Evolutionary conservation across 2,113 vertebrate genomes (phyloP).

Genomic region (Chascanopsetta lugubris): DNA sequence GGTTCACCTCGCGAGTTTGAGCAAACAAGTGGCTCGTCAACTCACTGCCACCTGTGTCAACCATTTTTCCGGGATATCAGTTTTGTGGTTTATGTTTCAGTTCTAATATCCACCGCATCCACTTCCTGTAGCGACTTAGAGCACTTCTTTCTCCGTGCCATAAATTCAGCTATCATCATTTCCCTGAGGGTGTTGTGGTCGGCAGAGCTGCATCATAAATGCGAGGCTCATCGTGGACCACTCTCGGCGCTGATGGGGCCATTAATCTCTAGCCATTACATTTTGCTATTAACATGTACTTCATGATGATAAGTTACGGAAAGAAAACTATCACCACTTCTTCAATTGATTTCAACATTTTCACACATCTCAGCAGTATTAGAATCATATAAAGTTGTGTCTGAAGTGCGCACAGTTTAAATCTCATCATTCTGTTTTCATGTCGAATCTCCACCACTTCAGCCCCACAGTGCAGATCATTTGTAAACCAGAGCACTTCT

Average conservation of each 20-base stretch:
- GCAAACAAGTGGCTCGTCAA: too few species aligned
- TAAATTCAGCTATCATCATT: neutral
- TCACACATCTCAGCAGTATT: too few species aligned
- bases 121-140: too few species aligned
- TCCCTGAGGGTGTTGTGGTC: neutral
- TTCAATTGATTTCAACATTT: neutral
- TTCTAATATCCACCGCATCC: neutral
- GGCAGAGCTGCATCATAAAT: neutral
- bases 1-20: too few species aligned
- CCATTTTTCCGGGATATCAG: too few species aligned
- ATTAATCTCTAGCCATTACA: neutral
- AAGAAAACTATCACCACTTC: neutral
- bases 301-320: neutral
- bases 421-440: neutral
- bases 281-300: neutral
- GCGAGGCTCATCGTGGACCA: too few species aligned
- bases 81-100: too few species aligned
- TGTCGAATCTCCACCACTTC: slow-evolving; percentile 9
- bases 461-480: slow-evolving; percentile 24
- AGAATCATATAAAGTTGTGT: too few species aligned
- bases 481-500: slow-evolving; percentile 40
- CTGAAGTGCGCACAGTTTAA: neutral
- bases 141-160: neutral
- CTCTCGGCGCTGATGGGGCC: too few species aligned
- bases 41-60: too few species aligned